Evolutionary conservation across 2,113 vertebrate species (phyloP), one percentile per base, ranked within the genome.

Genomic region (Glareola pratincola): DNA sequence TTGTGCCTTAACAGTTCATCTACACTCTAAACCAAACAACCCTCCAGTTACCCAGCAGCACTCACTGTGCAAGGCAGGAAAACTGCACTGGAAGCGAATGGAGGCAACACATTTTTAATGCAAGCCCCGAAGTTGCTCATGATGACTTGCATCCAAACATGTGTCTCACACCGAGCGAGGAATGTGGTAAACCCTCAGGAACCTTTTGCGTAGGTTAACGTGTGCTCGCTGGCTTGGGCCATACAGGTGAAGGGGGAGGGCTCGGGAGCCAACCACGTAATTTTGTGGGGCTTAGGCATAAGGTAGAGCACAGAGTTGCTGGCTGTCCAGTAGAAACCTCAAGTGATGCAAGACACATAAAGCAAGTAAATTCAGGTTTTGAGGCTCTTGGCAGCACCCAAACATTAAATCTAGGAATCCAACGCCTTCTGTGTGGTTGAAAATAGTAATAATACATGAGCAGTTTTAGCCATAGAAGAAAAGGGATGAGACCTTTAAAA

Each of bases 51-150:
- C 5, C 47, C 76, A 59, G 51, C 0, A 81, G 80, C 50, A 74
- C 11, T 34, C 45, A 10, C 68, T 59, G 54, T 26, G 45, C 14
- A 37, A 45, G 23, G 59, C 37, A 86, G 54, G 24, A 91, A 91
- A 81, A 71, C 13, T 19, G 7, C 3, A 64, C 6, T 43, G 63
- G 47, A 67, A 59, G 47, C 2, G 4, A 27, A 62, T 0, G 0
- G 26, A 71, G 43, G 68, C 34, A 72, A 56, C 16, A 6, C 11
- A 21, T 51, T 81, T 57, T 76, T 76, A 54, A 75, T 56, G 30
- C 39, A 64, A 79, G n/a, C 34, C 32, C 47, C 56, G 20, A 87
- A 36, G 56, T 4, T 67, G 36, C 30, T n/a, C 23, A 14, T 6
- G 47, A 63, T 64, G 64, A 64, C 71, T 62, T 66, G 29, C 39